Evolutionary conservation across 2,888 invertebrate species (phyloP), one percentile per base, ranked within the genome.

Genomic region (Drosophila dives): DNA sequence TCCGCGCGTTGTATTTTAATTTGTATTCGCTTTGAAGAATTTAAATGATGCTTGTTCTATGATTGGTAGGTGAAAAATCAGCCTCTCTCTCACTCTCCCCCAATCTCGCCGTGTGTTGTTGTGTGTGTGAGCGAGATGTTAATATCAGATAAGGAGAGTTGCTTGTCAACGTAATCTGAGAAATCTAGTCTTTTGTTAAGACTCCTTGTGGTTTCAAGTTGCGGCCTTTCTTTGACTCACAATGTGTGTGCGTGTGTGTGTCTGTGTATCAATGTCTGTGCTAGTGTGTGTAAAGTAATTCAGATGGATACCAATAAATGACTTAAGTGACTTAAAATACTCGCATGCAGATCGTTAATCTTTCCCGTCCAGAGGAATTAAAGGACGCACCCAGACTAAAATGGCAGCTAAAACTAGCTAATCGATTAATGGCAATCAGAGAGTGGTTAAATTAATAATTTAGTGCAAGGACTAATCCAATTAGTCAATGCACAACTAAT

Each of bases 181-280:
- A 79, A 88, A 84, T 84, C 84, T 76, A 70, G 69, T 63, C 83
- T 80, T 85, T 88, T 85, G 90, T 89, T 71, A 61, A 71, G 58
- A 40, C 76, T 70, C 38, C 56, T 58, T 62, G 70, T 49, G 59
- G 76, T 51, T 38, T 69, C 80, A 62, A 59, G 38, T 63, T 40
- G 71, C 72, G 81, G 62, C 59, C 63, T 66, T 65, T 61, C 53
- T 56, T 77, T 69, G 61, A 71, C 77, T 64, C 55, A 59, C 34
- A 17, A 50, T 58, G 55, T 63, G 65, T 71, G 76, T 65, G 78
- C 66, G 33, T 38, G 38, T 48, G 23, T 50, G 26, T 67, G 56
- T 42, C 20, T 40, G 23, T 50, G 42, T 63, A 29, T 29, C 29
- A 6, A 45, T 50, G 23, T 53, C 20, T 63, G 15, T 58, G 29